phyloP scores from a whole-genome alignment of 2,113 vertebrate genomes.

The Ifrita kowaldi region DNA sequence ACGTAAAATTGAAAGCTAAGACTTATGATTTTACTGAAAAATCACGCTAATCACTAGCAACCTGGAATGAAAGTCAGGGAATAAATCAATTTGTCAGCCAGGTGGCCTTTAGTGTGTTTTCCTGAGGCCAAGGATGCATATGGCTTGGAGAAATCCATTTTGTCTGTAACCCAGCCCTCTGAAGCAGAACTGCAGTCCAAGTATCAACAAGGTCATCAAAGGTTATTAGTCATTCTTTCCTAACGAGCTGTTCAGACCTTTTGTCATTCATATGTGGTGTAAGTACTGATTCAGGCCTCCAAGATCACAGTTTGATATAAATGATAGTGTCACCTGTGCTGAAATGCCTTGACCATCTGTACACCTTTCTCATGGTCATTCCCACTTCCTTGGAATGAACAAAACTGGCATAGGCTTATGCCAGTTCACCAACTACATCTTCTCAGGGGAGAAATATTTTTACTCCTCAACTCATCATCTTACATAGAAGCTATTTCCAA shows the following conservation, averaged over 20 bases:
- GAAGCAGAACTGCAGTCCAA: background rate
- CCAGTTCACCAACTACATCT: background rate
- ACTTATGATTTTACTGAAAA: background rate
- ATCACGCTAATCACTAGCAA: background rate
- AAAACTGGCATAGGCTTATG: background rate
- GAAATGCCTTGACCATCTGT: background rate
- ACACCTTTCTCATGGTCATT: background rate
- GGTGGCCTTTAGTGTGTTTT: background rate
- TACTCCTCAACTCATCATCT: background rate
- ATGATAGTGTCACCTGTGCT: background rate
- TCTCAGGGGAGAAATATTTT: background rate
- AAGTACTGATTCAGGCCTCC: background rate
- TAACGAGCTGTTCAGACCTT: background rate
- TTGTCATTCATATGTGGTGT: background rate
- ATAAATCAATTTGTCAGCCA: background rate
- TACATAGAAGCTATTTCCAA: background rate
- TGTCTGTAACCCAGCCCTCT: background rate
- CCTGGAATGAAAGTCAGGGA: background rate
- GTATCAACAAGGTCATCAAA: background rate
- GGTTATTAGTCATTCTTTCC: background rate
- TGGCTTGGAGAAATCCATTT: background rate
- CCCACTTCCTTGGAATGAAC: background rate
- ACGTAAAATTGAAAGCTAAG: background rate
- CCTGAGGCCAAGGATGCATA: background rate
- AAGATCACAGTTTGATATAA: background rate